Evolutionary conservation across 2,113 vertebrate genomes (phyloP).

Genomic region (Sinocyclocheilus anophthalmus): DNA sequence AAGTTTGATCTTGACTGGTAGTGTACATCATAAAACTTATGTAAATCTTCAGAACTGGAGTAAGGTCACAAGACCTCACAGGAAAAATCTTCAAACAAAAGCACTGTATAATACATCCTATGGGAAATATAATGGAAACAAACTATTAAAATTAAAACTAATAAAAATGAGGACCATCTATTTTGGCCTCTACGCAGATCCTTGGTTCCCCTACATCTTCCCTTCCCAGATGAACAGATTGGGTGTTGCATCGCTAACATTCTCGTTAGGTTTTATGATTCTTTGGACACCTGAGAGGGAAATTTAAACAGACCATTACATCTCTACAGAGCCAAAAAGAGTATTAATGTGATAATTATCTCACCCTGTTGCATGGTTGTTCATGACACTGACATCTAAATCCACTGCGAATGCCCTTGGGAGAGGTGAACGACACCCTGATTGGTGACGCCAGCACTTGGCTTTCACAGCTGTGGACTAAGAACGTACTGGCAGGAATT

Average conservation of each 20-base stretch:
- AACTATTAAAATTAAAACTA: conserved; percentile 32
- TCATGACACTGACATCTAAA: conserved; percentile 39
- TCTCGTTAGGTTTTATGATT: conserved; percentile 43
- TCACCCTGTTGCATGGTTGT: conserved; percentile 27
- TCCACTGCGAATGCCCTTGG: background rate
- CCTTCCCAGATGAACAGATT: conserved; percentile 28
- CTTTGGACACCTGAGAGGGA: conserved; percentile 31
- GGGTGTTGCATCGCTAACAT: conserved; percentile 26
- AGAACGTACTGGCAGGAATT: conserved; percentile 39
- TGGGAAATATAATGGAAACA: conserved; percentile 58
- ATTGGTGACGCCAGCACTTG: conserved; percentile 17
- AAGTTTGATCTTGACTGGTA: conserved; percentile 58
- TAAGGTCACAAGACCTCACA: no score
- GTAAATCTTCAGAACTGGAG: no score
- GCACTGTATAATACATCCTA: conserved; percentile 55
- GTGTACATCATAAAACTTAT: conserved; percentile 34
- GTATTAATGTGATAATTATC: conserved; percentile 46
- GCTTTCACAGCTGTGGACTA: background rate
- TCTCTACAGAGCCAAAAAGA: background rate
- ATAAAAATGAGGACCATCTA: conserved; percentile 59
- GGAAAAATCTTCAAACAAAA: conserved; percentile 51
- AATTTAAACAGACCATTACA: conserved; percentile 27
- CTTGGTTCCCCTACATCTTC: conserved; percentile 29
- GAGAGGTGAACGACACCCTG: conserved; percentile 13
- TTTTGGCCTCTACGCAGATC: conserved; percentile 58